phyloP scores from a whole-genome alignment of 2,888 invertebrate genomes.

The Thelaira solivaga region DNA sequence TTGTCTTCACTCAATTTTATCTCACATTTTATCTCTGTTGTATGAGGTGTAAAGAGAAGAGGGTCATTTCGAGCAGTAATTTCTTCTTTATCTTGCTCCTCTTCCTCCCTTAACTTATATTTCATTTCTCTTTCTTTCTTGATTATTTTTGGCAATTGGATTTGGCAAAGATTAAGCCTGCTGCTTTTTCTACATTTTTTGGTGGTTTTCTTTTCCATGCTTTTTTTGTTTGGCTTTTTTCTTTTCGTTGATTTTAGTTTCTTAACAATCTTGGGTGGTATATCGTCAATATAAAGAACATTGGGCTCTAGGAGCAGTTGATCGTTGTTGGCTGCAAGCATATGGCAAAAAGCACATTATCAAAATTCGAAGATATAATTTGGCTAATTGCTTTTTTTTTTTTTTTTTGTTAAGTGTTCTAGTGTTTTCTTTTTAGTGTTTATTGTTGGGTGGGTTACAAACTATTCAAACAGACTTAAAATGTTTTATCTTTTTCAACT shows the following conservation, averaged over 20 bases:
- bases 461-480: too few species aligned
- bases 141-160: not conserved
- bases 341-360: constrained; percentile 61
- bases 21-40: constrained; percentile 29
- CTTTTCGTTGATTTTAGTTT: constrained; percentile 22
- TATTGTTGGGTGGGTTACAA: not conserved
- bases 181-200: not conserved
- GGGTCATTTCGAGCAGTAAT: constrained; percentile 41
- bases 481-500: too few species aligned
- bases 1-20: constrained; percentile 25
- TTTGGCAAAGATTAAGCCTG: too few species aligned
- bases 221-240: constrained; percentile 9
- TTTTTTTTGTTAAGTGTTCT: not conserved
- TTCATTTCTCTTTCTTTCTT: constrained; percentile 12
- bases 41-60: constrained; percentile 42
- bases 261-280: constrained; percentile 50
- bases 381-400: constrained; percentile 31
- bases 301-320: constrained; percentile 49
- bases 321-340: constrained; percentile 56
- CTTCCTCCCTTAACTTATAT: not conserved
- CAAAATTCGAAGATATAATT: constrained; percentile 55
- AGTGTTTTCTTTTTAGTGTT: not conserved
- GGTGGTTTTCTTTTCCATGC: not conserved
- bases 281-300: constrained; percentile 54
- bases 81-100: not conserved